Evolutionary conservation across 2,113 vertebrate genomes (phyloP), one percentile per base, ranked within the genome.

Genomic region (Aleadryas rufinucha): DNA sequence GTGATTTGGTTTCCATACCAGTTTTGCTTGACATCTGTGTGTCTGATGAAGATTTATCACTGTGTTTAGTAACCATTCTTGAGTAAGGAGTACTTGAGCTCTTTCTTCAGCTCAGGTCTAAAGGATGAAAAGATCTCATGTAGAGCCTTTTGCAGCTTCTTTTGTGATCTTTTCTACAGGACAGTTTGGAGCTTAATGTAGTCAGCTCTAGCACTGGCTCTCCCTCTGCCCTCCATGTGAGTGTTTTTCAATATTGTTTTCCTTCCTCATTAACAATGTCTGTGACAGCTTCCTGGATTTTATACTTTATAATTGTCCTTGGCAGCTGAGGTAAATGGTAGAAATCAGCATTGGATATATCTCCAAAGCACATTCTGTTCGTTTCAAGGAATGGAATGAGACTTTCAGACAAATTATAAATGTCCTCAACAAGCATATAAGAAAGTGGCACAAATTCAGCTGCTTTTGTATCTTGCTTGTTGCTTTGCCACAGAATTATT

Each of bases 231-330:
- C 18, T 87, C 23, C 6, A 1, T 45, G 26, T 50, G 10, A 87
- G 13, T 6, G 6, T 11, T 35, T 54, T 52, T 68, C 72, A 27
- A 9, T 31, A 35, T 28, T 47, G 26, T 39, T 6, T 52, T 75
- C 24, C 56, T 47, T 75, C 35, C 12, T 65, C 21, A 33, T 31
- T 45, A 64, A 16, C 11, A 27, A 35, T 10, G 3, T n/a, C 45
- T 30, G 17, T 65, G 33, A 56, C 8, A 61, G 18, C 16, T 78
- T 85, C 15, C 33, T 47, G 13, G 1, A 3, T 57, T 86, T 88
- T 56, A 26, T 42, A 33, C 6, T 23, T 31, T n/a, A 14, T 42
- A 56, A 37, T 44, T 0, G 0, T 33, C n/a, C 52, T 63, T 68
- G 26, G 6, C 56, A 45, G 26, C 13, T 49, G 31, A 49, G 28